Evolutionary conservation across 2,888 invertebrate genomes (phyloP).

Genomic region (Lepeophtheirus nordmannii): DNA sequence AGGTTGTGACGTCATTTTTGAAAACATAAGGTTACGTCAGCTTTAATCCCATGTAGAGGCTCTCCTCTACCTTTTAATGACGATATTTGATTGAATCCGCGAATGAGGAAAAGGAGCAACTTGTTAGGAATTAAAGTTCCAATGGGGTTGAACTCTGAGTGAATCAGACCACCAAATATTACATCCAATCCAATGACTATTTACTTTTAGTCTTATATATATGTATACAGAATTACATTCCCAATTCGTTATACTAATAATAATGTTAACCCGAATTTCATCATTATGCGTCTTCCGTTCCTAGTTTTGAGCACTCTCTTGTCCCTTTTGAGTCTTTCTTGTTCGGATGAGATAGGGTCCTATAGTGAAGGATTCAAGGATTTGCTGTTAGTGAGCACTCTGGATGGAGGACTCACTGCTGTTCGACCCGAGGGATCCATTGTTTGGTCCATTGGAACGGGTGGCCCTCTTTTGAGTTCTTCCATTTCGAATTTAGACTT

Average conservation of each 20-base stretch:
- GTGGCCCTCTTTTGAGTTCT: conserved; percentile 57
- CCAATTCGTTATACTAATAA: no score
- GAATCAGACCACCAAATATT: no score
- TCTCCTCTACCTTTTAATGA: no score
- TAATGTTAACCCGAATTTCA: not conserved
- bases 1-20: not conserved
- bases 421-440: conserved; percentile 47
- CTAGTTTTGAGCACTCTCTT: not conserved
- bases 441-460: conserved; percentile 16
- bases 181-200: no score
- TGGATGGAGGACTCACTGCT: conserved; percentile 74
- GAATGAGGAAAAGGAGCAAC: no score
- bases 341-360: not conserved
- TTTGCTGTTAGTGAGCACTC: conserved; percentile 65
- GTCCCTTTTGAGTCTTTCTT: not conserved
- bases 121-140: no score
- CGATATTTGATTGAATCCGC: no score
- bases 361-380: conserved; percentile 20
- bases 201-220: no score
- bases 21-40: conserved; percentile 1
- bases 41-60: not conserved
- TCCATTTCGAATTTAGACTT: conserved; percentile 56
- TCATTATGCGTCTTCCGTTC: not conserved
- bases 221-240: no score
- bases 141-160: no score